A percentile compares a stretch with the other conserved stretches of the same genome.
These are phyloP conservation scores for Pantherophis alleghaniensis DNA, from an alignment of 2,797 vertebrate genomes.

Conservation along the genomic window DNA sequence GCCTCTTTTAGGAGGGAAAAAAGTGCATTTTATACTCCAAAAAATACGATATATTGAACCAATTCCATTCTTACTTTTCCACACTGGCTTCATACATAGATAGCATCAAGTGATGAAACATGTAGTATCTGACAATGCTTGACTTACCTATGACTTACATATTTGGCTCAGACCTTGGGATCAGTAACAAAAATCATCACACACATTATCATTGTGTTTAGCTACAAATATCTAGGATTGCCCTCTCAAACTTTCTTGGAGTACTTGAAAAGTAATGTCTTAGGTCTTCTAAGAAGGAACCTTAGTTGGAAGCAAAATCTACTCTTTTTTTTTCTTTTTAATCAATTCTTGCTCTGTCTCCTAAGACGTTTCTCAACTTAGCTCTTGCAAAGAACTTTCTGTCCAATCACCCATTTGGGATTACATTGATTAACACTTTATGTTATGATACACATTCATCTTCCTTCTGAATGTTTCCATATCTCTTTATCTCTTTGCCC, in stretches of 20 bases:
- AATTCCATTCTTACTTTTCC: neutral
- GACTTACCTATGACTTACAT: neutral
- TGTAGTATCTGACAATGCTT: neutral
- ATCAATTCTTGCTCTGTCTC: neutral
- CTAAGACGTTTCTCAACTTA: neutral
- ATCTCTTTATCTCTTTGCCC: neutral
- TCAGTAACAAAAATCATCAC: neutral
- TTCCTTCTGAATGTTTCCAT: neutral
- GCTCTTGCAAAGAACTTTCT: neutral
- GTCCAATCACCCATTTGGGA: neutral
- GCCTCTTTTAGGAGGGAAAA: no score
- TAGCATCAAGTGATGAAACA: neutral
- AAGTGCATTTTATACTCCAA: no score
- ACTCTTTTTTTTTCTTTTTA: neutral
- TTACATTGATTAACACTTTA: neutral
- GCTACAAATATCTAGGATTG: neutral
- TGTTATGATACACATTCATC: neutral
- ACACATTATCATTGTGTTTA: neutral
- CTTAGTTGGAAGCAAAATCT: neutral
- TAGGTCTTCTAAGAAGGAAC: neutral
- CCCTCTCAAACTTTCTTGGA: neutral
- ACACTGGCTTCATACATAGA: neutral
- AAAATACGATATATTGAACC: neutral
- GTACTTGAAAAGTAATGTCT: neutral
- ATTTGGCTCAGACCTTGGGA: neutral